Percentiles rank a stretch among this genome's conserved stretches.
Conservation (phyloP, 2,888 invertebrate genomes). For the Stenodera caucasica region DNA sequence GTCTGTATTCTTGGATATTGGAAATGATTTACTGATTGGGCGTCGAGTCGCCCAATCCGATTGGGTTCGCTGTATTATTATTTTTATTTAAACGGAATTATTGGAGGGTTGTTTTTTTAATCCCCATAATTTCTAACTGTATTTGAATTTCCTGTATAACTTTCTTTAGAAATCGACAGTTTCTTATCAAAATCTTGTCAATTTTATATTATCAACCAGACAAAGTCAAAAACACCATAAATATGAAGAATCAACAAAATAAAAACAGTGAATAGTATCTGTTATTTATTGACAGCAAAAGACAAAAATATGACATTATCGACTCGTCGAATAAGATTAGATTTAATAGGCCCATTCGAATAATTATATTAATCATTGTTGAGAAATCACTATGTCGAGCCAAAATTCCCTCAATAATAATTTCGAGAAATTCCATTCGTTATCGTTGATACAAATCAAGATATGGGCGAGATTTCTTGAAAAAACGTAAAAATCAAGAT, state of each 20-base stretch:
- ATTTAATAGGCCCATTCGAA: constrained; percentile 18
- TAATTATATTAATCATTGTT: constrained; percentile 12
- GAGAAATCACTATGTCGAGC: not conserved
- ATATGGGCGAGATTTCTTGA: not conserved
- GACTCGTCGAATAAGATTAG: constrained; percentile 23
- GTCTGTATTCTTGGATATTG: too few species aligned
- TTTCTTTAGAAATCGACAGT: constrained; percentile 16
- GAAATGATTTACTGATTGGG: too few species aligned
- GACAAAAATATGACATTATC: constrained; percentile 42
- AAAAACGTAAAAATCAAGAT: not conserved
- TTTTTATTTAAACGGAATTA: too few species aligned
- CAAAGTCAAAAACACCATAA: constrained; percentile 39
- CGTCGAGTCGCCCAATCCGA: too few species aligned
- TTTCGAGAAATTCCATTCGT: not conserved
- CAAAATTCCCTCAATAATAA: too few species aligned
- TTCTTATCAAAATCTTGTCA: constrained; percentile 21
- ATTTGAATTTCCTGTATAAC: constrained; percentile 22
- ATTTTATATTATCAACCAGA: constrained; percentile 21
- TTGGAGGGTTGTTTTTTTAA: too few species aligned
- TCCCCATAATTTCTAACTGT: too few species aligned
- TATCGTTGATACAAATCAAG: not conserved
- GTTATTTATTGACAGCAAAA: constrained; percentile 38
- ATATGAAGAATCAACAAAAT: constrained; percentile 26
- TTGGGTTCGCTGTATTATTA: too few species aligned
- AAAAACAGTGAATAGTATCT: constrained; percentile 29